Evolutionary conservation across 2,113 vertebrate genomes (phyloP).

Genomic region (Craseonycteris thonglongyai): DNA sequence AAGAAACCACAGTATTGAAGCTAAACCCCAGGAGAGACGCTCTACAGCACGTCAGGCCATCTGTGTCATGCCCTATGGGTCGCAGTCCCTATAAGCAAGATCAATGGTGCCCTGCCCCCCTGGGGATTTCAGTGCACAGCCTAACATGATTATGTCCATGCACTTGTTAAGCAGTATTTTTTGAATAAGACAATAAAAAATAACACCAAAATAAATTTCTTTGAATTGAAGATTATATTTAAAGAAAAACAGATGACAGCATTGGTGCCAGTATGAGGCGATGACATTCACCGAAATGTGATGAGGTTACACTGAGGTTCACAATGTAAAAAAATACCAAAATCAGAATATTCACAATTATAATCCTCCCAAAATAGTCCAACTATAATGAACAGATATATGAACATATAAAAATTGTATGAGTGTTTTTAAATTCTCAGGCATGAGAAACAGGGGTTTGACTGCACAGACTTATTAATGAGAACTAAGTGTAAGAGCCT

Average conservation of each 20-base stretch:
- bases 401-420: background rate
- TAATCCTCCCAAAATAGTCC: background rate
- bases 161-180: background rate
- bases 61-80: too few species aligned
- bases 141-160: background rate
- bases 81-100: background rate
- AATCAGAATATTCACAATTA: background rate
- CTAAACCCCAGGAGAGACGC: background rate
- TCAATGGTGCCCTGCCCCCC: background rate
- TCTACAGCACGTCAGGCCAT: background rate
- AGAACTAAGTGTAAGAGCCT: background rate
- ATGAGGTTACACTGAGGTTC: background rate
- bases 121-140: background rate
- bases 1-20: background rate
- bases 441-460: background rate
- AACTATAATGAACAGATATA: background rate
- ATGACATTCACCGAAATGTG: background rate
- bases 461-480: background rate
- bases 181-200: background rate
- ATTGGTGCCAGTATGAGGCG: background rate
- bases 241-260: background rate
- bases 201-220: background rate
- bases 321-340: background rate
- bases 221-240: conserved; percentile 7
- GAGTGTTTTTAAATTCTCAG: conserved; percentile 21